Conservation (phyloP, 2,888 invertebrate species). For the Drosophila tripunctata region DNA sequence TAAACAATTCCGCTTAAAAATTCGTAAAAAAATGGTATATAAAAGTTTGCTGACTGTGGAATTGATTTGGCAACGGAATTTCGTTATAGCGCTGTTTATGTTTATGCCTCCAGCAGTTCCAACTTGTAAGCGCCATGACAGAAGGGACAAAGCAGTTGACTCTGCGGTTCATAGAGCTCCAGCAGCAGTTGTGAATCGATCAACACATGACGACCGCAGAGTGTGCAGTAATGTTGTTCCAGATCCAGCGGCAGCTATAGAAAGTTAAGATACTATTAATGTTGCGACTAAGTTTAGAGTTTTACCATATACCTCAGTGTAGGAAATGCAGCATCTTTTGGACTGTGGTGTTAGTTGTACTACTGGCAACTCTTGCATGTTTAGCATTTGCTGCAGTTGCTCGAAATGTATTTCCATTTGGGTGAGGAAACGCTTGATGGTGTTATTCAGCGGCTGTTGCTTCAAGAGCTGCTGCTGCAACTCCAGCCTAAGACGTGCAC, state of each 20-base stretch:
- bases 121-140: constrained; percentile 49
- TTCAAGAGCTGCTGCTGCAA: constrained; percentile 9
- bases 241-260: constrained; percentile 61
- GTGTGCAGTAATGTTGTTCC: constrained; percentile 68
- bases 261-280: too few species aligned
- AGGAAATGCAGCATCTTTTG: constrained; percentile 73
- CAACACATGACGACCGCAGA: constrained; percentile 67
- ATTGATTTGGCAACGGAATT: constrained; percentile 36
- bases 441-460: constrained; percentile 6
- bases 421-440: constrained; percentile 9
- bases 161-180: constrained; percentile 65
- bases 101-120: constrained; percentile 49
- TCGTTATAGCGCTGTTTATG: constrained; percentile 28
- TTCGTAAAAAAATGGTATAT: neutral
- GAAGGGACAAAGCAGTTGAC: constrained; percentile 42
- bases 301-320: constrained; percentile 62
- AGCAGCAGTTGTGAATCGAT: constrained; percentile 59
- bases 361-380: neutral
- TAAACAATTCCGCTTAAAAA: constrained; percentile 19
- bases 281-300: too few species aligned
- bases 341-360: too few species aligned
- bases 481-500: neutral
- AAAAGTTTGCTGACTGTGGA: constrained; percentile 8
- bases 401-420: constrained; percentile 40
- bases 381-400: constrained; percentile 25